These are phyloP conservation scores for Tokudaia tokunoshimensis DNA, from an alignment of 2,797 vertebrate species.

Conservation along the genomic window DNA sequence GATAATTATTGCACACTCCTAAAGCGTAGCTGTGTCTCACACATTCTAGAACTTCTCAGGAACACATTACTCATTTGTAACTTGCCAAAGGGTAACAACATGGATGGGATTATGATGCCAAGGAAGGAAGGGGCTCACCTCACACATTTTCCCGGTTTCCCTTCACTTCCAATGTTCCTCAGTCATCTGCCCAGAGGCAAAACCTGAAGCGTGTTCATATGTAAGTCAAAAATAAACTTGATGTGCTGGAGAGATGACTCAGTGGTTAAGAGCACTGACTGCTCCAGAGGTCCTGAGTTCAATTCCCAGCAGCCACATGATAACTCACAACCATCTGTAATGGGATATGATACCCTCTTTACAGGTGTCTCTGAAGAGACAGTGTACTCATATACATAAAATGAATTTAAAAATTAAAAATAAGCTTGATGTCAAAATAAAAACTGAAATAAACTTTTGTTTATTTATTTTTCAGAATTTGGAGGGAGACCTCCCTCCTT, in stretches of 20 bases:
- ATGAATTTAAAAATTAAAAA: background rate
- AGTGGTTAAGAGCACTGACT: background rate
- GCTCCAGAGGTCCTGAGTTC: background rate
- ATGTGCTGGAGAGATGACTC: background rate
- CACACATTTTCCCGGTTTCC: background rate
- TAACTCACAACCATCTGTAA: background rate
- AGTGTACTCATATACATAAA: no score
- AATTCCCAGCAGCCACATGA: background rate
- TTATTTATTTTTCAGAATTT: constrained; percentile 16
- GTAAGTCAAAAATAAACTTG: background rate
- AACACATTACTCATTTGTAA: background rate
- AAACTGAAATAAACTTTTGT: constrained; percentile 45
- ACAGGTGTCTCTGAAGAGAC: no score
- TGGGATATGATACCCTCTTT: background rate
- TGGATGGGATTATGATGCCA: background rate
- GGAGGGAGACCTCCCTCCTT: background rate
- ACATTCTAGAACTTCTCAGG: background rate
- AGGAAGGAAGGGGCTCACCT: background rate
- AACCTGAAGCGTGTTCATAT: background rate
- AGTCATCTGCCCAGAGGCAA: background rate
- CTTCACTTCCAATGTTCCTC: background rate
- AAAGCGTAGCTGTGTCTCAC: background rate
- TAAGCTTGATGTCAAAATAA: constrained; percentile 1
- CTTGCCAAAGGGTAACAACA: background rate
- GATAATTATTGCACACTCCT: background rate